Evolutionary conservation across 2,113 vertebrate genomes (phyloP).

Genomic region (Neopipo cinnamomea): DNA sequence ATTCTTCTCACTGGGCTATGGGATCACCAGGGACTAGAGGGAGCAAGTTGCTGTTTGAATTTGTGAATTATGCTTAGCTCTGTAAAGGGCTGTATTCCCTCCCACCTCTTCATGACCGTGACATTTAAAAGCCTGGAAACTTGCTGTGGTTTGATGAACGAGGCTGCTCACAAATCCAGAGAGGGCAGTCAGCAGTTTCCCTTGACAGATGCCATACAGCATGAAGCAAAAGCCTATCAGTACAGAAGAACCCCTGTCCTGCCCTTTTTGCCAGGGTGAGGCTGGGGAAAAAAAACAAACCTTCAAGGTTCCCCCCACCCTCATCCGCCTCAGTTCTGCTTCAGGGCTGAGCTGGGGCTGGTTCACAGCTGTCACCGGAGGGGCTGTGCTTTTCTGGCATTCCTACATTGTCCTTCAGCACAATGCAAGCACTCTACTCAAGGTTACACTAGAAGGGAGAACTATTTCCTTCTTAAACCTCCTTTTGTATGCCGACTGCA

Average conservation of each 20-base stretch:
- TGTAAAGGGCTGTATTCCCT: not conserved
- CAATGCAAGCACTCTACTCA: conserved; percentile 17
- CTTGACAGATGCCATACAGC: not conserved
- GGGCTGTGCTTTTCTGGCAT: not conserved
- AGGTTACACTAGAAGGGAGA: not conserved
- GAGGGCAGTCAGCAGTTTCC: conserved; percentile 28
- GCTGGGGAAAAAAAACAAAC: not conserved
- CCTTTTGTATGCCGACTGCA: not conserved
- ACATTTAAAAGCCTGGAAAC: conserved; percentile 58
- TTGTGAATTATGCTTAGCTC: not conserved
- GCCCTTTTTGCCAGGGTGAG: not conserved
- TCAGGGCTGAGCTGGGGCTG: not conserved
- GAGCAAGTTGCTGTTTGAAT: not conserved
- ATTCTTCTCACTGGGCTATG: not conserved
- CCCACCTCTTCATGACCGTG: not conserved
- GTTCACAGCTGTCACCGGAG: not conserved
- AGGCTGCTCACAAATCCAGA: not conserved
- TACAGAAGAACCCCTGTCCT: not conserved
- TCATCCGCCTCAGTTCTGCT: not conserved
- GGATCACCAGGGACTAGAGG: not conserved
- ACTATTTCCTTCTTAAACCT: conserved; percentile 3
- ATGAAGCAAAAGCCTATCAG: not conserved
- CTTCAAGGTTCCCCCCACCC: not conserved
- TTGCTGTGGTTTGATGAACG: conserved; percentile 16
- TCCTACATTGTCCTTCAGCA: not conserved